Base-by-base conservation (phyloP, 2,113 vertebrate genomes). In the Nothobranchius furzeri region DNA sequence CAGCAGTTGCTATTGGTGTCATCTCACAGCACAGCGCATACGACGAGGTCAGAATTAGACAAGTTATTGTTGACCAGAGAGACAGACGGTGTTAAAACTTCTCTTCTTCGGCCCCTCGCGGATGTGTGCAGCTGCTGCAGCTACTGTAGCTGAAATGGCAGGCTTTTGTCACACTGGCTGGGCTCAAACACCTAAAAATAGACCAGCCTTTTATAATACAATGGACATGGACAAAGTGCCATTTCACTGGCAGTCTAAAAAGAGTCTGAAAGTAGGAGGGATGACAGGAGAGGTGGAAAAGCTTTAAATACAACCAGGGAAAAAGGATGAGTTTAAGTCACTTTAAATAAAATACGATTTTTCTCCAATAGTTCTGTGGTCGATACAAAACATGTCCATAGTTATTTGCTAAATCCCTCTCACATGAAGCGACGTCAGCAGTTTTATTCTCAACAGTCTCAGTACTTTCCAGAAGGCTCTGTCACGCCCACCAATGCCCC, bases 141-240 rank as follows among this genome's bases (percentile, higher is more conserved):
- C 72, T 75, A 78, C 80, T 11, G 66, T 30, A 66, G 42, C 73
- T 66, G 84, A 78, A 80, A 73, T 82, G 66, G 61, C 66, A 7
- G 58, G 50, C 43, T 67, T 72, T 48, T 76, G 79, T 75, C 45
- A 24, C 74, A 13, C 7, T 52, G 73, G 1, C 74, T 49, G 60
- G 68, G 84, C 80, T 85, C 84, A 83, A 62, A 61, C 36, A 13
- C 74, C 85, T 87, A 88, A 75, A 81, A 91, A 92, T 92, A 93
- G 79, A 65, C 36, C 1, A 63, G 64, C 42, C 69, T 73, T 76
- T 7, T 67, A 20, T 1, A 75, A 82, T 72, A 80, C 84, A 78
- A 79, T 77, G 62, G 76, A 85, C 78, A 3, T 47, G 48, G 75
- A 83, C 85, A 88, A 87, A 81, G 75, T 73, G 75, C 57, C 17